Conservation (phyloP, 2,113 vertebrate genomes). For the Prionailurus viverrinus region DNA sequence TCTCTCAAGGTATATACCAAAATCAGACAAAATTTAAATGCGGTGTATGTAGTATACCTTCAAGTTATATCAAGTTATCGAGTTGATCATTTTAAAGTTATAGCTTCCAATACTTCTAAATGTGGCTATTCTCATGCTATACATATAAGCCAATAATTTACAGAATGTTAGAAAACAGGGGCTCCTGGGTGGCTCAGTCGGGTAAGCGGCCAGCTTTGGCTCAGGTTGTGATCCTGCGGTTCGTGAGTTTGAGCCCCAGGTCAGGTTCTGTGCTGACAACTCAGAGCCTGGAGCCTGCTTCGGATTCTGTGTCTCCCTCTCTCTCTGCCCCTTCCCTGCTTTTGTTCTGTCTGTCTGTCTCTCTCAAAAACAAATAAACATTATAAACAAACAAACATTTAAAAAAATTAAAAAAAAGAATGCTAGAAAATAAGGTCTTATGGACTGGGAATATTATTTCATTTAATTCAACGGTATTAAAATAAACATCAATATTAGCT, state of each 20-base stretch:
- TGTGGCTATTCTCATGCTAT: background rate
- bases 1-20: conserved; percentile 4
- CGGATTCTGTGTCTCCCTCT: too few species aligned
- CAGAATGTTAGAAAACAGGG: background rate
- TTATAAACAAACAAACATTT: too few species aligned
- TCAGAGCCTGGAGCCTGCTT: too few species aligned
- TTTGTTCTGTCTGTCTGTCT: too few species aligned
- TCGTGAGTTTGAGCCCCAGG: too few species aligned
- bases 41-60: background rate
- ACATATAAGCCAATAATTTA: background rate
- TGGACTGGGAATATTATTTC: background rate
- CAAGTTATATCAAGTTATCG: background rate
- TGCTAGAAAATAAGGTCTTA: background rate
- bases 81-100: conserved; percentile 9
- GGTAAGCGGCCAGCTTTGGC: too few species aligned
- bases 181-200: too few species aligned
- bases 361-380: too few species aligned
- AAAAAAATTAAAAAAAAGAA: too few species aligned
- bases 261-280: too few species aligned
- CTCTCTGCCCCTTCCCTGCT: too few species aligned
- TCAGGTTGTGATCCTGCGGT: too few species aligned
- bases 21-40: conserved; percentile 46
- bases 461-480: conserved; percentile 49
- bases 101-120: conserved; percentile 14
- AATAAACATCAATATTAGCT: conserved; percentile 38